phyloP scores from a whole-genome alignment of 2,888 invertebrate species.

The Tuberolachnus salignus region DNA sequence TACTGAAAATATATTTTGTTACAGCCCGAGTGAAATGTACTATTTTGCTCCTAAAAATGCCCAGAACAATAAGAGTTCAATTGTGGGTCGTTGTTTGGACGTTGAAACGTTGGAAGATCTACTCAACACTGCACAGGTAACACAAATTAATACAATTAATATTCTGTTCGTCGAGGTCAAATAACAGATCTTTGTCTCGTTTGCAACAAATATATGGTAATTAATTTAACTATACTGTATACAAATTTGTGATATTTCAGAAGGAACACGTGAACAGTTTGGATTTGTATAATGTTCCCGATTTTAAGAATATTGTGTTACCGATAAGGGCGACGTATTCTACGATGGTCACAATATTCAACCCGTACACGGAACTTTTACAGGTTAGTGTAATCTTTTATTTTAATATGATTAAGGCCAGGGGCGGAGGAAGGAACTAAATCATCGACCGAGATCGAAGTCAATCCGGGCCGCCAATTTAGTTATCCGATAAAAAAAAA shows the following conservation, averaged over 20 bases:
- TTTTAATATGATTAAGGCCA: background rate
- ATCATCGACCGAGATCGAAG: too few relatives aligned
- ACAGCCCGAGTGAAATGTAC: constrained; percentile 44
- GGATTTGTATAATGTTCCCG: constrained; percentile 45
- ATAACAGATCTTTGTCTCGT: too few relatives aligned
- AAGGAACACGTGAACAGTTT: constrained; percentile 37
- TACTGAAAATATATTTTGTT: constrained; percentile 2
- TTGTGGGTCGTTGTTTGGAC: constrained; percentile 40
- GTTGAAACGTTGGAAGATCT: constrained; percentile 47
- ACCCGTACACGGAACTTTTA: constrained; percentile 45
- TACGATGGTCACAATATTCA: constrained; percentile 43
- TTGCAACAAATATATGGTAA: background rate
- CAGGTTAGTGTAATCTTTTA: constrained; percentile 33
- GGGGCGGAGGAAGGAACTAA: too few relatives aligned
- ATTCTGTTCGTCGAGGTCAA: too few relatives aligned
- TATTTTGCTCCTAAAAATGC: constrained; percentile 51
- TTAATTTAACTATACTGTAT: background rate
- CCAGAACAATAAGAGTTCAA: constrained; percentile 53
- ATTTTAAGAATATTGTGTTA: constrained; percentile 48
- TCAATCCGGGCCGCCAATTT: too few relatives aligned
- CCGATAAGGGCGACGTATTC: constrained; percentile 51
- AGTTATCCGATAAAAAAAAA: too few relatives aligned
- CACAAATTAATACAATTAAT: too few relatives aligned
- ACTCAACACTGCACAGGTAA: constrained; percentile 41
- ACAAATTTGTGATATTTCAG: constrained; percentile 19